Percentiles rank a stretch among this genome's conserved stretches.
Evolutionary conservation across 2,888 invertebrate genomes (phyloP).

Genomic region (Diarsia mendica): DNA sequence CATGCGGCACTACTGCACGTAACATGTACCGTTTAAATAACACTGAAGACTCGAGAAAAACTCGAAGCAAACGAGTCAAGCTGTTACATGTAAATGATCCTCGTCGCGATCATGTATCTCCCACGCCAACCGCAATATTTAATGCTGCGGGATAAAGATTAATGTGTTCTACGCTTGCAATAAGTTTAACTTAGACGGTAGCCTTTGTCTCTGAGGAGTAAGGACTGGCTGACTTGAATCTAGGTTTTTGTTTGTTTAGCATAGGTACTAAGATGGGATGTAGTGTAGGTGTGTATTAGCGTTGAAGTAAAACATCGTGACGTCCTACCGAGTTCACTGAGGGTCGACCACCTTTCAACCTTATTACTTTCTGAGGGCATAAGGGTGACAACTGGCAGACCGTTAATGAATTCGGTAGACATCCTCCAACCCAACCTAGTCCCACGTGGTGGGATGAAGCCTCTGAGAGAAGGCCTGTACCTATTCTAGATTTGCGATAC

Average conservation of each 20-base stretch:
- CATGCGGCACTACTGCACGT: slow-evolving; percentile 28
- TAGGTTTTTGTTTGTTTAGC: neutral
- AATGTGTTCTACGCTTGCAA: slow-evolving; percentile 36
- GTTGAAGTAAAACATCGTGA: neutral
- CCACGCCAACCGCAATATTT: slow-evolving; percentile 33
- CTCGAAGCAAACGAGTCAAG: slow-evolving; percentile 9
- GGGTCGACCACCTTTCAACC: too few species aligned
- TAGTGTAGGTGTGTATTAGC: neutral
- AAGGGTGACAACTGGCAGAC: too few species aligned
- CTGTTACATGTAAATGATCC: slow-evolving; percentile 36
- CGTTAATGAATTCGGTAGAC: neutral
- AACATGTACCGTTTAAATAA: slow-evolving; percentile 1
- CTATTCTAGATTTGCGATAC: neutral
- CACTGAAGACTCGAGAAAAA: slow-evolving; percentile 23
- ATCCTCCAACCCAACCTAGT: neutral
- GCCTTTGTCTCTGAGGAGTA: slow-evolving; percentile 9
- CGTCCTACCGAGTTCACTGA: neutral
- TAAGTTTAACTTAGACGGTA: slow-evolving; percentile 22
- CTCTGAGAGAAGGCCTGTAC: neutral
- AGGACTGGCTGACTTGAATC: slow-evolving; percentile 7
- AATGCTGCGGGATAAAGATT: slow-evolving; percentile 40
- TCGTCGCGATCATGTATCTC: slow-evolving; percentile 1
- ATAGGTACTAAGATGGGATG: neutral
- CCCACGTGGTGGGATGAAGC: neutral
- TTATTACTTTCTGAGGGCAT: too few species aligned